Conservation (phyloP, 1,140 invertebrate species). For the Pentalonia nigronervosa region DNA sequence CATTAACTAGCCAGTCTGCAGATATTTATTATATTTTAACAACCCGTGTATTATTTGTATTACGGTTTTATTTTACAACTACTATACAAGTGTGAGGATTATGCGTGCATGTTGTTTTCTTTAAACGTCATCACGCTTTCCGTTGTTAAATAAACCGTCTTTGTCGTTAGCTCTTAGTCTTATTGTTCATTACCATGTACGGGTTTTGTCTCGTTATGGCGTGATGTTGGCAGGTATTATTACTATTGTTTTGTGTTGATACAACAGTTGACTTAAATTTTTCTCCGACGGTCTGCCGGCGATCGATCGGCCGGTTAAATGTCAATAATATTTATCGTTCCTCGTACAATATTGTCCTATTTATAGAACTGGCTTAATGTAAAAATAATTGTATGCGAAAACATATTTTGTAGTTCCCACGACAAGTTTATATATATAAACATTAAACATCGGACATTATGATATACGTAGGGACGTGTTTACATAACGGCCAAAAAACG, state of each 20-base stretch:
- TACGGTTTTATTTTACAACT: neutral
- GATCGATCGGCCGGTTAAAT: neutral
- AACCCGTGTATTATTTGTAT: neutral
- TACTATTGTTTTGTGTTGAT: neutral
- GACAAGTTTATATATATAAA: neutral
- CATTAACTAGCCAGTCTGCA: neutral
- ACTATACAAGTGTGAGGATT: neutral
- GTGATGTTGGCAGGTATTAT: slow-evolving; percentile 18
- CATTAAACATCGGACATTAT: neutral
- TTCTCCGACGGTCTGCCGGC: neutral
- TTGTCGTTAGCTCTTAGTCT: neutral
- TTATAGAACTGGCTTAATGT: neutral
- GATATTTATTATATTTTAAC: neutral
- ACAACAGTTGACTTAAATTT: neutral
- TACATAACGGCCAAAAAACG: slow-evolving; percentile 4
- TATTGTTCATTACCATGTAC: neutral
- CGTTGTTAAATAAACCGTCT: neutral
- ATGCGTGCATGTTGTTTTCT: neutral
- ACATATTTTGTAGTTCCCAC: neutral
- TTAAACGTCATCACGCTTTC: neutral
- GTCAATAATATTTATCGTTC: neutral
- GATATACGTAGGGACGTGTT: slow-evolving; percentile 26
- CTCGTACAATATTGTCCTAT: neutral
- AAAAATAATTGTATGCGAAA: neutral
- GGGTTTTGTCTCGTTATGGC: neutral